Evolutionary conservation across 2,797 vertebrate species (phyloP).

Genomic region (Heteromormyrus szaboi): DNA sequence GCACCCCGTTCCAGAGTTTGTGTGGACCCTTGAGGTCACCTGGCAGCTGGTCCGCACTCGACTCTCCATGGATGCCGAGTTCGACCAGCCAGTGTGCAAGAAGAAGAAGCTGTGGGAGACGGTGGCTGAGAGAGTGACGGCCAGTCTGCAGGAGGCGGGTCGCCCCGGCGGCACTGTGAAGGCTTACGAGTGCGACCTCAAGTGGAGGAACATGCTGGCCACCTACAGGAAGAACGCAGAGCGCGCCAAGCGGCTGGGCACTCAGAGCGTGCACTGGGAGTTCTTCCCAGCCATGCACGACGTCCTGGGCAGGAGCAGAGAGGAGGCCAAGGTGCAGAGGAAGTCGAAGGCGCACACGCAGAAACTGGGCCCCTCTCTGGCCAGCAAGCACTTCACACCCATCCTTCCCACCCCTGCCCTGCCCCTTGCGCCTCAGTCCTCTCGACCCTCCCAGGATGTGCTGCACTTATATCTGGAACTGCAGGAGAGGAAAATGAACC

Average conservation of each 20-base stretch:
- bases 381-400: slow-evolving; percentile 62
- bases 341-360: slow-evolving; percentile 51
- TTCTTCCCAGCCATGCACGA: slow-evolving; percentile 65
- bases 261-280: slow-evolving; percentile 63
- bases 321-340: slow-evolving; percentile 58
- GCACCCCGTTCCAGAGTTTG: slow-evolving; percentile 51
- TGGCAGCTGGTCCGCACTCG: slow-evolving; percentile 64
- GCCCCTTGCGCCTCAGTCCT: slow-evolving; percentile 25
- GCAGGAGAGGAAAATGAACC: slow-evolving; percentile 70
- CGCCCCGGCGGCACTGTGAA: slow-evolving; percentile 46
- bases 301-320: slow-evolving; percentile 59
- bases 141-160: slow-evolving; percentile 50
- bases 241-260: slow-evolving; percentile 56
- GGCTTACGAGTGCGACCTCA: slow-evolving; percentile 68
- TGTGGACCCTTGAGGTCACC: slow-evolving; percentile 67
- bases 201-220: slow-evolving; percentile 71
- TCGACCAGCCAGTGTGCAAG: slow-evolving; percentile 67
- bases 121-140: slow-evolving; percentile 59
- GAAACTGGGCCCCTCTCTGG: slow-evolving; percentile 54
- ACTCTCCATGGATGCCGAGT: slow-evolving; percentile 66
- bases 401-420: slow-evolving; percentile 61
- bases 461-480: slow-evolving; percentile 71
- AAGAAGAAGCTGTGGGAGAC: slow-evolving; percentile 70
- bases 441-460: slow-evolving; percentile 60
- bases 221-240: slow-evolving; percentile 67